Base-by-base conservation (phyloP, 2,888 invertebrate genomes). In the Kryphioiulus occultus region DNA sequence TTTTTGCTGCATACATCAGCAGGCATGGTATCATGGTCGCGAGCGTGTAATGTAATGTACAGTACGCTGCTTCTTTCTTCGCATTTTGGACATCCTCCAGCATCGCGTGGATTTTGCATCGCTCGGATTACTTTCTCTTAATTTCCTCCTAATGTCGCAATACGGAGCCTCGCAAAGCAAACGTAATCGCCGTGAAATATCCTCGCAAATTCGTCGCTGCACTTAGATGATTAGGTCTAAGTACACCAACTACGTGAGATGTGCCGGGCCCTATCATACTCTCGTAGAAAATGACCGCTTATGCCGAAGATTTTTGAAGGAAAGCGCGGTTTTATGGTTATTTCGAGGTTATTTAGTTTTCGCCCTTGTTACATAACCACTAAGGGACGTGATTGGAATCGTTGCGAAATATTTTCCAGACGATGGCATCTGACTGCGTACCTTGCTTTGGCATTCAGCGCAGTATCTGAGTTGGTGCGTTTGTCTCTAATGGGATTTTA, bases 191-290 rank as follows among this genome's bases (percentile, higher is more conserved):
- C n/a, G n/a, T 59, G n/a, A 59, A 59, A 59, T 59, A 59, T 59
- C n/a, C n/a, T 19, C 53, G 0, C 19, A 59, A n/a, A 59, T 59
- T 59, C 59, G 59, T 68, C 0, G 59, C 59, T 68, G 59, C 59
- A 68, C 59, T 68, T 68, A 68, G 59, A 68, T 68, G 59, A 68
- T 68, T 68, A 68, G 53, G 59, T 68, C 59, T 10, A 22, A 68
- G 59, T 22, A 68, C 22, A 68, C 22, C 1, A 68, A 68, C 59
- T 68, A 22, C 22, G 10, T 68, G 59, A 19, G 59, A 68, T 22
- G 12, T n/a, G 53, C 53, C 53, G 19, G n/a, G 53, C n/a, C 19
- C n/a, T 12, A n/a, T 22, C 59, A 68, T 22, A 22, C n/a, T 22
- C 22, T 22, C 10, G 10, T 26, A 68, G 9, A 68, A 68, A 68